Percentiles rank a stretch among this genome's conserved stretches.
Conservation (phyloP, 2,888 invertebrate species). For the Exephanes ischioxanthus region DNA sequence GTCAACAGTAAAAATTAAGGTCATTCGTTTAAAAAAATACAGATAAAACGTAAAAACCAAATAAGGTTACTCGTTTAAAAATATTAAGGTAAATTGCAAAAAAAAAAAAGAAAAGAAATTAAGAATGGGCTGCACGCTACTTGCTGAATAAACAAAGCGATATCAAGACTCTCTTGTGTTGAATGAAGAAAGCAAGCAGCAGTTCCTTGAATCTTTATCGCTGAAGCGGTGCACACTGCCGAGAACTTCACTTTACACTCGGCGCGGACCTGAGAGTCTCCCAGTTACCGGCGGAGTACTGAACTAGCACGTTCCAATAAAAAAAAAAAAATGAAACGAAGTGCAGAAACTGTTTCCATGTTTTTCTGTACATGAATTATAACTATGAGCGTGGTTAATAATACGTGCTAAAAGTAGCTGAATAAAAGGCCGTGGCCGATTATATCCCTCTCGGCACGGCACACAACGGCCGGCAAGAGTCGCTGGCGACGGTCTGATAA, state of each 20-base stretch:
- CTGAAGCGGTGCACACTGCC: too few species aligned
- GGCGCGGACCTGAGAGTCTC: neutral
- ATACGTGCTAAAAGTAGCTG: neutral
- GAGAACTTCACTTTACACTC: neutral
- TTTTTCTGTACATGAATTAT: neutral
- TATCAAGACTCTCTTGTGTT: neutral
- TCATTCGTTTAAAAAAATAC: neutral
- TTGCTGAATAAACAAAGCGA: neutral
- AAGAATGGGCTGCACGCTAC: neutral
- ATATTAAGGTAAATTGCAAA: too few species aligned
- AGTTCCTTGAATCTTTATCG: neutral
- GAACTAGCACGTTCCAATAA: neutral
- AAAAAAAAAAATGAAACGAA: neutral
- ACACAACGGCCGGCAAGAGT: neutral
- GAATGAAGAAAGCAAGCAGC: neutral
- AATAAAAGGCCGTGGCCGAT: neutral
- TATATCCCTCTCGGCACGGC: neutral
- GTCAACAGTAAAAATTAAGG: conserved; percentile 73
- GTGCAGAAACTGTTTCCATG: neutral
- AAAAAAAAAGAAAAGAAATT: neutral
- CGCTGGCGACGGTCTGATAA: neutral
- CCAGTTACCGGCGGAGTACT: neutral
- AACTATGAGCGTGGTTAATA: neutral
- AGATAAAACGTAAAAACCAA: too few species aligned
- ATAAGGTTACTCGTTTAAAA: too few species aligned